These are phyloP conservation scores for Xerus inauris DNA, from an alignment of 2,113 vertebrate species.

Conservation along the genomic window DNA sequence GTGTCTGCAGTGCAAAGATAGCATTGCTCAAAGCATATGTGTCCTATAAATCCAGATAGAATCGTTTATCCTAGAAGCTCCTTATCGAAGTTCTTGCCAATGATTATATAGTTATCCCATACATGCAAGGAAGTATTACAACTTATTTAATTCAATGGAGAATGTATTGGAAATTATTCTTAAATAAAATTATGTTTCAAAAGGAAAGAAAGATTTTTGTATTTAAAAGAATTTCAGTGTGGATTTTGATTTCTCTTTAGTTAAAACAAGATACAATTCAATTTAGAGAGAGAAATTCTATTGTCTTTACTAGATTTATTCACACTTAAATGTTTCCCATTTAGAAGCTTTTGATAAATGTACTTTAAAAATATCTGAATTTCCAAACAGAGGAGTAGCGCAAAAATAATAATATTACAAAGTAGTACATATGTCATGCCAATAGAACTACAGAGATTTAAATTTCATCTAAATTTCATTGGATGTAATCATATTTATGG, in stretches of 20 bases:
- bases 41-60: conserved; percentile 67
- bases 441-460: background rate
- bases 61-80: conserved; percentile 52
- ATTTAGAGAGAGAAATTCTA: conserved; percentile 22
- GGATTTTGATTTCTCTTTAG: conserved; percentile 3
- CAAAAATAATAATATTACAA: background rate
- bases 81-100: conserved; percentile 42
- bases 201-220: conserved; percentile 30
- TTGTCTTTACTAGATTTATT: background rate
- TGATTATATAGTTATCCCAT: conserved; percentile 49
- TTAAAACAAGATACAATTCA: background rate
- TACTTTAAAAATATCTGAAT: background rate
- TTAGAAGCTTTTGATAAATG: background rate
- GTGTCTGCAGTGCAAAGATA: conserved; percentile 62
- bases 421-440: background rate
- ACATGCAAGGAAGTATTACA: conserved; percentile 23
- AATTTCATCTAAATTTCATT: background rate
- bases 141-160: conserved; percentile 20
- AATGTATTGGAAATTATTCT: conserved; percentile 46
- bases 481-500: background rate
- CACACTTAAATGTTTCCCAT: background rate
- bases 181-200: conserved; percentile 24
- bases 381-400: conserved; percentile 14
- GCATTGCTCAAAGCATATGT: conserved; percentile 50
- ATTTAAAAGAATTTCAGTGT: background rate